phyloP scores from a whole-genome alignment of 2,888 invertebrate species.

The Chrysolina oricalcia region DNA sequence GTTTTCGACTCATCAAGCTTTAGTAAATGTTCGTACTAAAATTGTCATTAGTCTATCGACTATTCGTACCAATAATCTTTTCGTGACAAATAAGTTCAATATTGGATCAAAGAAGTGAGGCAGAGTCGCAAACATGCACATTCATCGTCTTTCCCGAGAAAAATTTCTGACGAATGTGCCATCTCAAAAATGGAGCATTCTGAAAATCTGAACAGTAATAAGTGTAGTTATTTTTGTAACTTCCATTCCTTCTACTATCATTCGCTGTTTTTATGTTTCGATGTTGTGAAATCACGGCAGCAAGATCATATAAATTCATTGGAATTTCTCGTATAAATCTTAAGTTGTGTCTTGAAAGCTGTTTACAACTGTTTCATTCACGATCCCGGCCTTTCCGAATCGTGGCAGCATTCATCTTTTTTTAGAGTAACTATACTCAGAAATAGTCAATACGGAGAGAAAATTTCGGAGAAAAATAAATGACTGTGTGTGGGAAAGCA shows the following conservation, averaged over 20 bases:
- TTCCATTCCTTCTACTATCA: not conserved
- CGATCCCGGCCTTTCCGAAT: too few relatives aligned
- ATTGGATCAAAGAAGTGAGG: constrained; percentile 2
- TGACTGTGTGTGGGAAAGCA: too few relatives aligned
- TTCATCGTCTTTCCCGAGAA: not conserved
- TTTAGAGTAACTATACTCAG: too few relatives aligned
- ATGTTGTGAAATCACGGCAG: not conserved
- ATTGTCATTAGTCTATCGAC: not conserved
- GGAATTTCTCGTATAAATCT: not conserved
- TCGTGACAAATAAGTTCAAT: not conserved
- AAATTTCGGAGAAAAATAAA: too few relatives aligned
- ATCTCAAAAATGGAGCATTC: constrained; percentile 12
- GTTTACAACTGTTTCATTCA: too few relatives aligned
- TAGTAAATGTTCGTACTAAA: not conserved
- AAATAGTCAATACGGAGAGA: too few relatives aligned
- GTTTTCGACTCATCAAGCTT: not conserved
- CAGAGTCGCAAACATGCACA: not conserved
- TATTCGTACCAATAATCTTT: not conserved
- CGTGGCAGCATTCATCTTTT: too few relatives aligned
- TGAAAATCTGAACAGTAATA: constrained; percentile 5
- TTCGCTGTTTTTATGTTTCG: not conserved
- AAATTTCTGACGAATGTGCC: not conserved
- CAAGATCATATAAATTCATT: not conserved
- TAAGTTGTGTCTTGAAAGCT: too few relatives aligned
- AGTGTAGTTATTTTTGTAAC: constrained; percentile 10